These are phyloP conservation scores for Osmerus mordax DNA, from an alignment of 2,113 vertebrate species.

Conservation along the genomic window DNA sequence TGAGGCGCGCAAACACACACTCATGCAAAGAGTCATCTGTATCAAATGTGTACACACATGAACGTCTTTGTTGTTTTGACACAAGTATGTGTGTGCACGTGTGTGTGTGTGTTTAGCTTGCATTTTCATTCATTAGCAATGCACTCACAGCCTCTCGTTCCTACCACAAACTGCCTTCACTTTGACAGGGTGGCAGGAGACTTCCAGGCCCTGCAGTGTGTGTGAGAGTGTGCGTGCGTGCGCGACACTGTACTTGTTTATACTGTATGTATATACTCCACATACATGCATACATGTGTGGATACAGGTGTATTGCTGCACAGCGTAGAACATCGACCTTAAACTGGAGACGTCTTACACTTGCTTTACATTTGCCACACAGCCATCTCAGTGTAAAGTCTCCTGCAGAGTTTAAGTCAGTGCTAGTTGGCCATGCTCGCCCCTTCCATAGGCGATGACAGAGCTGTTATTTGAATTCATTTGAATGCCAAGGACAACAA, in stretches of 20 bases:
- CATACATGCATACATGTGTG: no score
- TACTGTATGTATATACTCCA: no score
- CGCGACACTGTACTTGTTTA: no score
- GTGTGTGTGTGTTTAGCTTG: constrained; percentile 9
- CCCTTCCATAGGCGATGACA: neutral
- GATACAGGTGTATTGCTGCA: no score
- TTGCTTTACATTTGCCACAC: no score
- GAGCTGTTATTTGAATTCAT: constrained; percentile 3
- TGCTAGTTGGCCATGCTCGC: neutral
- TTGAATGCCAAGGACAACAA: neutral
- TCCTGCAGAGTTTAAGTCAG: neutral
- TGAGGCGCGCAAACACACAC: constrained; percentile 17
- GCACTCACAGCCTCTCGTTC: neutral
- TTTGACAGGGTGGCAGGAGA: neutral
- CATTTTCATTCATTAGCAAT: neutral
- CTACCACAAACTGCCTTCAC: neutral
- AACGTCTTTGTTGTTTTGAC: constrained; percentile 5
- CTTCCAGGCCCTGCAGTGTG: neutral
- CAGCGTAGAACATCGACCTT: no score
- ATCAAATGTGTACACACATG: neutral
- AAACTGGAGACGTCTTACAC: no score
- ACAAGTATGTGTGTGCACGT: constrained; percentile 5
- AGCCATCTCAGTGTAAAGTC: neutral
- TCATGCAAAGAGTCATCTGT: neutral
- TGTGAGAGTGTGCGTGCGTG: neutral